Percentiles rank a stretch among this genome's conserved stretches.
Conservation (phyloP, 92 coral and sea anemone species). For the Palythoa grandis region DNA sequence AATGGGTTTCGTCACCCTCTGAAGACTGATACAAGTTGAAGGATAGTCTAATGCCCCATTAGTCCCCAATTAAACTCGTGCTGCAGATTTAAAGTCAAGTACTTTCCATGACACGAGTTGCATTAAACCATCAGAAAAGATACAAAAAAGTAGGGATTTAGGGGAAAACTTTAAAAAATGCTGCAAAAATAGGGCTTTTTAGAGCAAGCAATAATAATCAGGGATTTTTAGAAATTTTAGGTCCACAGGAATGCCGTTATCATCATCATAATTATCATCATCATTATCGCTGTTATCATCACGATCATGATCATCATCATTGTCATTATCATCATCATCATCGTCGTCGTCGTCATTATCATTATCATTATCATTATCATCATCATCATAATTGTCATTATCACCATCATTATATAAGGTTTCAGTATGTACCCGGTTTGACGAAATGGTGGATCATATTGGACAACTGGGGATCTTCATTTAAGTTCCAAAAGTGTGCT, state of each 20-base stretch:
- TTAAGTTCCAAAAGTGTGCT: slow-evolving; percentile 92
- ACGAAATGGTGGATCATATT: slow-evolving; percentile 83
- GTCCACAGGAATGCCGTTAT: neutral
- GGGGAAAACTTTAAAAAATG: too few species aligned
- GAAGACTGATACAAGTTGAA: too few species aligned
- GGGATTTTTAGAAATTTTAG: too few species aligned
- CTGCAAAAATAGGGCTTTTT: too few species aligned
- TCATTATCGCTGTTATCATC: neutral
- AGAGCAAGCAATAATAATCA: too few species aligned
- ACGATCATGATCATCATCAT: neutral
- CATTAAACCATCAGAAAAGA: too few species aligned
- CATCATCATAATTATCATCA: neutral
- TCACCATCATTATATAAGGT: neutral
- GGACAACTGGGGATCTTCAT: slow-evolving; percentile 91
- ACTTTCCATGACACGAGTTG: too few species aligned
- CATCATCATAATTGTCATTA: neutral
- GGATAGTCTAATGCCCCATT: too few species aligned
- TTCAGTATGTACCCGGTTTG: slow-evolving; percentile 55
- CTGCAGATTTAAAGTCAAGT: too few species aligned
- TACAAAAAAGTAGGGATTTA: too few species aligned
- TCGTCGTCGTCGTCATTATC: neutral
- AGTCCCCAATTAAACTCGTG: too few species aligned
- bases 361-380: neutral
- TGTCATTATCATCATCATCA: neutral
- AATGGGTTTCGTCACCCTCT: too few species aligned